Evolutionary conservation across 2,797 vertebrate genomes (phyloP).

Genomic region (Salarias fasciatus): DNA sequence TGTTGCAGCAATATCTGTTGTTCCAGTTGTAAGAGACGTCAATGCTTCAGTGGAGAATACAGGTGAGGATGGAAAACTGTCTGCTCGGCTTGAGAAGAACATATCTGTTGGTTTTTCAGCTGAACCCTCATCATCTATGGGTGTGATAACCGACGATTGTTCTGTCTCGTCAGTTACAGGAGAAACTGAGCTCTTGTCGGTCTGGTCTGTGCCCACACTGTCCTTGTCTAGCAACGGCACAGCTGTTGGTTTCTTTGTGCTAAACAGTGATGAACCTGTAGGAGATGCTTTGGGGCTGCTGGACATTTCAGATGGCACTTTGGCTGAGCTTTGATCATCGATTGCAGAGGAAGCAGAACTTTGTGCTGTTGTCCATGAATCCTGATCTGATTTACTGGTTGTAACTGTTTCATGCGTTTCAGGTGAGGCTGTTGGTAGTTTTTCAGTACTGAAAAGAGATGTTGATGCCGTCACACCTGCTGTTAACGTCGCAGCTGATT

Average conservation of each 20-base stretch:
- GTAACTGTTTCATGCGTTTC: neutral
- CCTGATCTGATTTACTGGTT: accelerated
- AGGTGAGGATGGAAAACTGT: neutral
- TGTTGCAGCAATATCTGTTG: slow-evolving; percentile 10
- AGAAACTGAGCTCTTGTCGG: slow-evolving; percentile 3
- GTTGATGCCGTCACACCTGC: neutral
- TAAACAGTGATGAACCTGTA: accelerated
- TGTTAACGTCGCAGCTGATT: too few species aligned
- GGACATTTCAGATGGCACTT: neutral
- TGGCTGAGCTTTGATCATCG: slow-evolving; percentile 13
- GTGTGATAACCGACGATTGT: neutral
- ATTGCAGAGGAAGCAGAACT: neutral
- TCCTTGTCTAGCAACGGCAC: neutral
- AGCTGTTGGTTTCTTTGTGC: slow-evolving; percentile 24
- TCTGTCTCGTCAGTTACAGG: neutral
- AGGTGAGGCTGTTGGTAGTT: slow-evolving; percentile 3
- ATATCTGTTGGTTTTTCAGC: slow-evolving; percentile 23
- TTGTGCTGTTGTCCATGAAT: neutral
- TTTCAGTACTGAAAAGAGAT: slow-evolving; percentile 9
- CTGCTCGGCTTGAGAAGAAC: neutral
- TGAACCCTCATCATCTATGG: slow-evolving; percentile 28
- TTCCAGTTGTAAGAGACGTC: neutral
- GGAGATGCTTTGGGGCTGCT: neutral
- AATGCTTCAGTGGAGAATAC: slow-evolving; percentile 1
- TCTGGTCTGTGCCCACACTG: slow-evolving; percentile 16